phyloP scores from a whole-genome alignment of 2,797 vertebrate genomes.

The Bradypus variegatus region DNA sequence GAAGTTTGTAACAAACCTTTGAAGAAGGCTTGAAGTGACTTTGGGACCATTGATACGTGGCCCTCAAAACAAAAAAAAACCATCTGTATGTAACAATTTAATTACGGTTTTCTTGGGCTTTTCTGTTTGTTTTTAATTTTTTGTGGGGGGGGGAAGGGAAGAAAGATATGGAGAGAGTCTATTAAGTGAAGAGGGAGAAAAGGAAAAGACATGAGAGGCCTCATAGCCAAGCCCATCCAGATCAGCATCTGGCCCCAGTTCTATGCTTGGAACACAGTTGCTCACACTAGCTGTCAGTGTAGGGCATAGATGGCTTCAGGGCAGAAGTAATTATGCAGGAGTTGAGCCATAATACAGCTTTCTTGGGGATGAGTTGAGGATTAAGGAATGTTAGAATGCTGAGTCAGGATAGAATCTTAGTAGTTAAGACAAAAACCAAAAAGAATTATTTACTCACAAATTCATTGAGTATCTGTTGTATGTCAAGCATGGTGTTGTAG shows the following conservation, averaged over 20 bases:
- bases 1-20: conserved; percentile 23
- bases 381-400: background rate
- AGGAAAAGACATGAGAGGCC: background rate
- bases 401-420: background rate
- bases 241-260: background rate
- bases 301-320: background rate
- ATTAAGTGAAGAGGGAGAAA: background rate
- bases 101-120: background rate
- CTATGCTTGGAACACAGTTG: background rate
- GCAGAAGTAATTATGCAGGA: background rate
- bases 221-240: background rate
- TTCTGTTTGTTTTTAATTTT: background rate
- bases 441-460: background rate
- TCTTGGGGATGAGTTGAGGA: background rate
- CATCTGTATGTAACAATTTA: background rate
- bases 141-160: background rate
- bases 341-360: background rate
- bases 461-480: background rate
- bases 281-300: background rate
- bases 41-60: background rate
- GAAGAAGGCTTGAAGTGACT: background rate
- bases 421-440: background rate
- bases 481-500: background rate
- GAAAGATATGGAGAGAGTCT: background rate
- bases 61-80: background rate